phyloP scores from a whole-genome alignment of 2,113 vertebrate genomes.

The Dryoscopus gambensis region DNA sequence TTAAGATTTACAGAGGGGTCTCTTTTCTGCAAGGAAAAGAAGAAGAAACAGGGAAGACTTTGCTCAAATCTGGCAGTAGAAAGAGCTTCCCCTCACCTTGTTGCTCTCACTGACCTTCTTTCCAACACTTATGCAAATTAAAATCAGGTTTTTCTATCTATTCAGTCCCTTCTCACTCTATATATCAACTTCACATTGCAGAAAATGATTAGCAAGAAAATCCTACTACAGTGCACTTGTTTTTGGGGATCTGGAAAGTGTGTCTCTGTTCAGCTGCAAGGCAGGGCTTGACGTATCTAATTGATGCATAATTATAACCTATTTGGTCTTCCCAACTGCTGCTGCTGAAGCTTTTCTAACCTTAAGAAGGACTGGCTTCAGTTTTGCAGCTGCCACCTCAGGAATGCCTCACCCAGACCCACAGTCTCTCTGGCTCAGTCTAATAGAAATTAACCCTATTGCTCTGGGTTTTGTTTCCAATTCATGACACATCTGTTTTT shows the following conservation, averaged over 20 bases:
- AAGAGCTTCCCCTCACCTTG: background rate
- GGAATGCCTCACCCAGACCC: background rate
- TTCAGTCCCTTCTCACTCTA: background rate
- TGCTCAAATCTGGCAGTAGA: background rate
- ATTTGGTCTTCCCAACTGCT: background rate
- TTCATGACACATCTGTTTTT: fast-evolving
- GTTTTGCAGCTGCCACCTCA: background rate
- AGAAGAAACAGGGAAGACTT: background rate
- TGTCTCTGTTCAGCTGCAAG: background rate
- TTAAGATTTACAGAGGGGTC: background rate
- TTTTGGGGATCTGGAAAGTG: background rate
- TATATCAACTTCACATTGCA: background rate
- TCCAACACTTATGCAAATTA: background rate
- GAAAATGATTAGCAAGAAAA: background rate
- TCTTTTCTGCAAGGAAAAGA: background rate
- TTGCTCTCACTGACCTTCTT: background rate
- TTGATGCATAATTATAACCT: background rate
- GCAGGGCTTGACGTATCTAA: background rate
- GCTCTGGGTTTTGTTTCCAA: background rate
- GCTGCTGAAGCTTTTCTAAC: background rate
- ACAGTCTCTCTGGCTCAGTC: background rate
- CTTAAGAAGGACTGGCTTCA: background rate
- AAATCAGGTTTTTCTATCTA: background rate
- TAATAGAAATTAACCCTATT: background rate
- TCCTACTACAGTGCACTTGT: background rate